Evolutionary conservation across 2,888 invertebrate species (phyloP), one percentile per base, ranked within the genome.

Genomic region (Caenorhabditis sp.): DNA sequence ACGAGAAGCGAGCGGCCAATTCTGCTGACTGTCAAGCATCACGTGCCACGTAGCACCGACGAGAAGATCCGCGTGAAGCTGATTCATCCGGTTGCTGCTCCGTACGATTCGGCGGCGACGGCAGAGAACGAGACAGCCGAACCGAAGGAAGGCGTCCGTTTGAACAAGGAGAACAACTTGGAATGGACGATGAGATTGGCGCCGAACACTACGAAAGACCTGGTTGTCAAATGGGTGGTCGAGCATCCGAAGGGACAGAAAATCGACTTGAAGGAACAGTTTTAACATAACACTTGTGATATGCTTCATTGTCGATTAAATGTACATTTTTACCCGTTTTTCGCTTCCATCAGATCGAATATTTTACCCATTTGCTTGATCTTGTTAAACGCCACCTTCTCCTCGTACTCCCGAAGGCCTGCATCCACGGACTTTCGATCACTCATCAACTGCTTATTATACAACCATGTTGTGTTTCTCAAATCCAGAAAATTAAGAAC

Each of bases 21-120:
- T 22, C 56, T 83, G 1, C 39, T 87, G 8, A 83, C 82, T 1
- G 56, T 86, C 48, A 70, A 79, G 27, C 83, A 86, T 35, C 84
- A 84, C 35, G 63, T 86, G 22, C 86, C 86, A 15, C 79, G 86
- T 35, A 61, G 78, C 9, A 82, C 85, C n/a, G 85, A 86, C 58
- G 85, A 85, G 58, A 86, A 83, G 72, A 85, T 86, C 61, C 53
- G 55, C 4, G 66, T 66, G 1, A 66, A 50, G 8, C 35, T 65
- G 30, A 43, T 55, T 4, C 13, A 55, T 41, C 83, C 83, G 13
- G 41, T 32, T 17, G 52, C 39, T 7, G 20, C 35, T 53, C 50
- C 72, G 7, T 39, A 41, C 35, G 59, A 62, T 39, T 43, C 73
- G 11, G 30, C 32, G 0, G 30, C 30, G 13, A 9, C n/a, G 30